Conservation (phyloP, 2,888 invertebrate species). For the Cylloceria caligata region DNA sequence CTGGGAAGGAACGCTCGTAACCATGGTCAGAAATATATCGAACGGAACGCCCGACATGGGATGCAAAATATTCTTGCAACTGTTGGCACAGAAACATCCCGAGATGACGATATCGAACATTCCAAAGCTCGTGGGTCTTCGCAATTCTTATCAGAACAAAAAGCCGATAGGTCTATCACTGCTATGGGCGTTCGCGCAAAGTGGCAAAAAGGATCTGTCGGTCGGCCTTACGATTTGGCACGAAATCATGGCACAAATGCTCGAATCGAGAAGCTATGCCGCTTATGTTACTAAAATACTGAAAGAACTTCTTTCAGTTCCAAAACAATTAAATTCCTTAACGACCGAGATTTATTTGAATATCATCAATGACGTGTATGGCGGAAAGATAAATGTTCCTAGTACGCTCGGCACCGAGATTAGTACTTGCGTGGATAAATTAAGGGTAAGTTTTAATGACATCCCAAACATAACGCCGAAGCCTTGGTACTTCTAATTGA, state of each 20-base stretch:
- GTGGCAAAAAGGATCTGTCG: constrained; percentile 88
- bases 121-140: constrained; percentile 87
- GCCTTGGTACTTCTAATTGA: not conserved
- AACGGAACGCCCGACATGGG: constrained; percentile 89
- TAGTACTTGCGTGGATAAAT: constrained; percentile 85
- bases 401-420: constrained; percentile 87
- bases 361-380: constrained; percentile 87
- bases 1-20: constrained; percentile 89
- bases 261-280: constrained; percentile 90
- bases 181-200: constrained; percentile 92
- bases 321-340: constrained; percentile 84
- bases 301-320: constrained; percentile 85
- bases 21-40: constrained; percentile 90
- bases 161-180: constrained; percentile 90
- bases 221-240: constrained; percentile 91
- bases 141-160: constrained; percentile 92
- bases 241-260: constrained; percentile 90
- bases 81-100: constrained; percentile 89
- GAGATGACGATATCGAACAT: constrained; percentile 87
- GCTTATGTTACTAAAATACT: constrained; percentile 89
- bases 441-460: constrained; percentile 85
- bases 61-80: constrained; percentile 90
- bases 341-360: constrained; percentile 87
- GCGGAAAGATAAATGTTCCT: constrained; percentile 86
- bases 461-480: not conserved